Conservation (phyloP, 2,113 vertebrate genomes). For the Phalacrocorax brasilianus region DNA sequence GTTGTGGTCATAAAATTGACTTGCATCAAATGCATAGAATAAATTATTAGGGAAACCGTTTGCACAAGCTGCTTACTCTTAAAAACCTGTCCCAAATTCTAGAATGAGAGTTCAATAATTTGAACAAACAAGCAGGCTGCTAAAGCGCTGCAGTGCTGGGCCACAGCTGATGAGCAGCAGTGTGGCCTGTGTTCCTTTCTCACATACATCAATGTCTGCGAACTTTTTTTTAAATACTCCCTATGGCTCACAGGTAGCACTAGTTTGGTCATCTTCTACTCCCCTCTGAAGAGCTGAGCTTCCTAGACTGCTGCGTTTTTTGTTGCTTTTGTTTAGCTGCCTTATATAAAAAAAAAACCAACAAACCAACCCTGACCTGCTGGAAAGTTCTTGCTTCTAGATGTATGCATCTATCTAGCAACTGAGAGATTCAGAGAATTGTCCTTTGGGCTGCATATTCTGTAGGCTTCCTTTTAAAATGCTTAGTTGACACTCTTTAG, state of each 20-base stretch:
- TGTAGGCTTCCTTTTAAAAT: neutral
- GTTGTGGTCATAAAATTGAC: neutral
- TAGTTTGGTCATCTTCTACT: neutral
- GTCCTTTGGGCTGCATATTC: neutral
- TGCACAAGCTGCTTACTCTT: neutral
- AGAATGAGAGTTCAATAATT: neutral
- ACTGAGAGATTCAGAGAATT: neutral
- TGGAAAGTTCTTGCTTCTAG: neutral
- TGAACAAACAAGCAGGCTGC: neutral
- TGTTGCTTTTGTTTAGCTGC: neutral
- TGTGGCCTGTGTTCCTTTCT: neutral
- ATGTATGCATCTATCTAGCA: neutral
- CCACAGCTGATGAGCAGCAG: accelerated
- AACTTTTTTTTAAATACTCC: neutral
- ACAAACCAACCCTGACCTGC: neutral
- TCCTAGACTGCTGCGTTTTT: neutral
- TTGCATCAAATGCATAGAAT: neutral
- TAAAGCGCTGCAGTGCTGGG: neutral
- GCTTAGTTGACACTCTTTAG: neutral
- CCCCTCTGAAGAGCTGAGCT: neutral
- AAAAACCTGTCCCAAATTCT: neutral
- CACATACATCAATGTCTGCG: accelerated
- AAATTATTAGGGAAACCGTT: neutral
- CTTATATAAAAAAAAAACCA: neutral
- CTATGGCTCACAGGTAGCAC: neutral